These are phyloP conservation scores for Formicarius rufipectus DNA, from an alignment of 2,113 vertebrate species.

Conservation along the genomic window DNA sequence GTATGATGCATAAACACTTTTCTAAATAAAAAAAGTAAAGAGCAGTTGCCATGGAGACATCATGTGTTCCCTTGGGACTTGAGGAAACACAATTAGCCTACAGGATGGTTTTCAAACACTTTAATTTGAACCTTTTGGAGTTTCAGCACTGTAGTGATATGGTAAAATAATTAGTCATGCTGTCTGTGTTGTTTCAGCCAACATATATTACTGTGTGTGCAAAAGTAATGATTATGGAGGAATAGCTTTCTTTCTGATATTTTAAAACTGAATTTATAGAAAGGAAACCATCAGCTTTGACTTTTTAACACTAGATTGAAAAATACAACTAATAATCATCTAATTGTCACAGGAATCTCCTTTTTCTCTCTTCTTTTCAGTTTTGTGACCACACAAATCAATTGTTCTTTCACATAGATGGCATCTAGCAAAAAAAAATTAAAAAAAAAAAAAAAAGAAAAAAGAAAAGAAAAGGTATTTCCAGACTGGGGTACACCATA, in stretches of 20 bases:
- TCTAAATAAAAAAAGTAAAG: conserved; percentile 43
- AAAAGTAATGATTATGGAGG: neutral
- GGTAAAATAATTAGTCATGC: conserved; percentile 7
- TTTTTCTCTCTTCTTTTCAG: neutral
- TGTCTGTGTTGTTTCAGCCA: neutral
- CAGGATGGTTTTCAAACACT: conserved; percentile 41
- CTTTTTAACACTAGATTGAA: neutral
- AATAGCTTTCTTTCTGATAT: neutral
- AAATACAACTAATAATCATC: neutral
- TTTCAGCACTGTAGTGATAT: conserved; percentile 3
- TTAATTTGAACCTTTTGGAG: conserved; percentile 22
- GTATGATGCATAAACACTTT: conserved; percentile 20
- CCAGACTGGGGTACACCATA: neutral
- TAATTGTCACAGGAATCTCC: neutral
- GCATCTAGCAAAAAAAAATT: neutral
- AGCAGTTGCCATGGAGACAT: conserved; percentile 45
- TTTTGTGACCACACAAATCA: neutral
- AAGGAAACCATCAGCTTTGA: neutral
- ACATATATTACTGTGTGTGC: neutral
- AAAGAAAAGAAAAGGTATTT: neutral
- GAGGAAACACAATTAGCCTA: conserved; percentile 48
- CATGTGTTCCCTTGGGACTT: neutral
- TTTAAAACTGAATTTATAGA: neutral
- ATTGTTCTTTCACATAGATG: neutral
- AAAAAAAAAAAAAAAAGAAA: neutral